These are phyloP conservation scores for Bergia sp. DNA, from an alignment of 92 coral and sea anemone genomes.

Conservation along the genomic window DNA sequence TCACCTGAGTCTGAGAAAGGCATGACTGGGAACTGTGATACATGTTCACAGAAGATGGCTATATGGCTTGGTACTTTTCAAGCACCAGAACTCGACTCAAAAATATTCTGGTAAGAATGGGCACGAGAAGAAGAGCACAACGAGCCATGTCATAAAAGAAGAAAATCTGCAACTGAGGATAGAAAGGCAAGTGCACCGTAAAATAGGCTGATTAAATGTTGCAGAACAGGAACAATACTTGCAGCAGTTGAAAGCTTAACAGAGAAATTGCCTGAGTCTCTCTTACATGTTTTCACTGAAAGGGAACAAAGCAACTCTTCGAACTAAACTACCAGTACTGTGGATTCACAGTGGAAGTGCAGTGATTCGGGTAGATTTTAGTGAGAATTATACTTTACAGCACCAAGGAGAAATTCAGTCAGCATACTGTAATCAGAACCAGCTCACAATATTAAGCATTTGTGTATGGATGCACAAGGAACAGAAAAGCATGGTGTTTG, in stretches of 20 bases:
- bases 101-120: conserved; percentile 43
- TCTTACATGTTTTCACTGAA: conserved; percentile 42
- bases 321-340: conserved; percentile 21
- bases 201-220: conserved; percentile 28
- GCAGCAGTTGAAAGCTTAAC: conserved; percentile 31
- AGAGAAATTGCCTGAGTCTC: conserved; percentile 46
- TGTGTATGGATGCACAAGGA: conserved; percentile 48
- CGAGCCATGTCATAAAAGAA: conserved; percentile 28
- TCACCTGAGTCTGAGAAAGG: conserved; percentile 31
- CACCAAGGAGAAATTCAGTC: conserved; percentile 27
- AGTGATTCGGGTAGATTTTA: conserved; percentile 41
- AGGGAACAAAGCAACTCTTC: conserved; percentile 49
- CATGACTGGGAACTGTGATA: conserved; percentile 39
- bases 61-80: conserved; percentile 29
- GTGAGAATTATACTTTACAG: conserved; percentile 31
- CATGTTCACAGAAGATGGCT: conserved; percentile 34
- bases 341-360: conserved; percentile 33
- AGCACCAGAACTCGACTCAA: conserved; percentile 18
- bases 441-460: conserved; percentile 48
- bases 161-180: conserved; percentile 19
- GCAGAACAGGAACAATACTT: conserved; percentile 32
- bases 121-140: conserved; percentile 36
- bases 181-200: not conserved
- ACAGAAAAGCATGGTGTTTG: conserved; percentile 61
- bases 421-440: conserved; percentile 1